Base-by-base conservation (phyloP, 1,140 invertebrate species). In the Phortica variegata region DNA sequence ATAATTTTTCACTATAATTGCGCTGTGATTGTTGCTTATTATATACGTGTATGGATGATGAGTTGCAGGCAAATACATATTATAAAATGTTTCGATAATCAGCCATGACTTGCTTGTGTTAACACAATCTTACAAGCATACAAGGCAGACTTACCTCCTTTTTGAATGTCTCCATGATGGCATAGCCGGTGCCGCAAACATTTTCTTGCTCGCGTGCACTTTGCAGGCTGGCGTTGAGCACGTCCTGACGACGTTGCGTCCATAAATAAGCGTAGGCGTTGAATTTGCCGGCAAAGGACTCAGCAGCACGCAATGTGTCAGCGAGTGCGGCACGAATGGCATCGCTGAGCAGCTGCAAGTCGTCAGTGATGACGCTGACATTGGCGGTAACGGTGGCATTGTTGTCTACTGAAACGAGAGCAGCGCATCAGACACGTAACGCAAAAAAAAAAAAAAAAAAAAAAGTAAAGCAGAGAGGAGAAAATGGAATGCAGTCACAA, bases 91-190 rank as follows among this genome's bases (percentile, higher is more conserved):
- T n/a, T n/a, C n/a, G n/a, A n/a, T n/a, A n/a, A n/a, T n/a, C n/a
- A n/a, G n/a, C n/a, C n/a, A n/a, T n/a, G n/a, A n/a, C n/a, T n/a
- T n/a, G n/a, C n/a, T n/a, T n/a, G n/a, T n/a, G n/a, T n/a, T n/a
- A n/a, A n/a, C n/a, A n/a, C n/a, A n/a, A n/a, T n/a, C n/a, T n/a
- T n/a, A n/a, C n/a, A n/a, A n/a, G n/a, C n/a, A n/a, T n/a, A n/a
- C n/a, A n/a, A n/a, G n/a, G n/a, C n/a, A n/a, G 17, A 8, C 47
- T 73, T 49, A 74, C 71, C 70, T 74, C 70, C 51, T 60, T 73
- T 55, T 74, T 74, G 34, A 74, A 71, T 33, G 63, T 61, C 49
- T 74, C 71, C 63, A 74, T 68, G 45, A 74, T 72, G 59, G 63
- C 63, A 58, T 60, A 71, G 47, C 69, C 69, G 2, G 49, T 49